A percentile compares a stretch with the other conserved stretches of the same genome.
Conservation (phyloP, 2,888 invertebrate species). For the Ctenicera cuprea region DNA sequence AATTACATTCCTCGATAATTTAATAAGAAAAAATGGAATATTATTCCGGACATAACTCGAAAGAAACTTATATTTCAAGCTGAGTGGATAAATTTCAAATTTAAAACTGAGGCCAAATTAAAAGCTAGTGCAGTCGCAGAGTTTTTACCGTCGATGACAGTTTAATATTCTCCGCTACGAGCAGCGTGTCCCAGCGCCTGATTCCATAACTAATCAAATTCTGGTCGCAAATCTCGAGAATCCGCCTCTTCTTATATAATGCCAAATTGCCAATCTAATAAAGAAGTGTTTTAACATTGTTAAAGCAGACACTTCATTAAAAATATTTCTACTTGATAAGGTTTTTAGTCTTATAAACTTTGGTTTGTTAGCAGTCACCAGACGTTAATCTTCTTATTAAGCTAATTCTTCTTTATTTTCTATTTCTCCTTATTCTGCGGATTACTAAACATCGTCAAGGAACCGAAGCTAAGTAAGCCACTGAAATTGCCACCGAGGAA, state of each 20-base stretch:
- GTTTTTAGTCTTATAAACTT: slow-evolving; percentile 44
- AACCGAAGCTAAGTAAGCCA: slow-evolving; percentile 38
- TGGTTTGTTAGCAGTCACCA: slow-evolving; percentile 43
- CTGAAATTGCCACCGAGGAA: slow-evolving; percentile 16
- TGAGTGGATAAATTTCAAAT: slow-evolving; percentile 59
- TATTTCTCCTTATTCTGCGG: slow-evolving; percentile 30
- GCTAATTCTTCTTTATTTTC: slow-evolving; percentile 41
- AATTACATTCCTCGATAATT: slow-evolving; percentile 51
- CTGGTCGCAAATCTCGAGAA: slow-evolving; percentile 63
- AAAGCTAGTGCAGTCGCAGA: slow-evolving; percentile 62
- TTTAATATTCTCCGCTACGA: slow-evolving; percentile 65
- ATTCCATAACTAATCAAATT: slow-evolving; percentile 68
- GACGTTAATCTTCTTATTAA: slow-evolving; percentile 45
- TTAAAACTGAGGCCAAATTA: slow-evolving; percentile 61
- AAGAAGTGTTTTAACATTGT: slow-evolving; percentile 67
- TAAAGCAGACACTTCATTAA: slow-evolving; percentile 67
- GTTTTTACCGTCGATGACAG: slow-evolving; percentile 62
- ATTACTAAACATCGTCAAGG: slow-evolving; percentile 16
- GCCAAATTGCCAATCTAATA: slow-evolving; percentile 69
- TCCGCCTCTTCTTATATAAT: slow-evolving; percentile 62
- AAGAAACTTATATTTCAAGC: slow-evolving; percentile 54
- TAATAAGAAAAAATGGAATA: slow-evolving; percentile 54
- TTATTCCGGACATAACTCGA: slow-evolving; percentile 53
- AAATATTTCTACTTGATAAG: slow-evolving; percentile 58
- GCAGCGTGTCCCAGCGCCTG: slow-evolving; percentile 61